Conservation (phyloP, 2,888 invertebrate species). For the Acleris emargana region DNA sequence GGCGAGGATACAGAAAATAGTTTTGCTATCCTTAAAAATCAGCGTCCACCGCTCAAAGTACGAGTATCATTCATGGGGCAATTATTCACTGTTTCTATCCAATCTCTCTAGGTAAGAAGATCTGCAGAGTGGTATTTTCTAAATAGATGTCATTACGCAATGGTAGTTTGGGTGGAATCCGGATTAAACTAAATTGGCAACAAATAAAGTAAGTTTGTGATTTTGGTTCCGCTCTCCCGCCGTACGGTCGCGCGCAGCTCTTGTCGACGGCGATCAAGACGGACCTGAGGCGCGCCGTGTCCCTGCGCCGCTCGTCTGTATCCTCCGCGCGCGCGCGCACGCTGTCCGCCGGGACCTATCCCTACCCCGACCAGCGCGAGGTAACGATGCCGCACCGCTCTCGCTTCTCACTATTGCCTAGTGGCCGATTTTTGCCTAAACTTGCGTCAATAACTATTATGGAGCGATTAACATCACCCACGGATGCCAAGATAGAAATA, state of each 20-base stretch:
- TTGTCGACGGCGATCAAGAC: conserved; percentile 91
- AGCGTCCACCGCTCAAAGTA: background rate
- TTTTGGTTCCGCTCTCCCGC: conserved; percentile 44
- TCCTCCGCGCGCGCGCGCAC: conserved; percentile 70
- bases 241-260: conserved; percentile 82
- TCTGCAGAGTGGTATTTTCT: background rate
- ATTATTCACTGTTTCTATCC: background rate
- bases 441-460: too few species aligned
- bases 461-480: too few species aligned
- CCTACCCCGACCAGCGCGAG: conserved; percentile 70
- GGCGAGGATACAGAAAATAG: too few species aligned
- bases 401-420: too few species aligned
- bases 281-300: conserved; percentile 84
- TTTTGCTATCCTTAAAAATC: too few species aligned
- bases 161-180: background rate
- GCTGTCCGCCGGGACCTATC: conserved; percentile 72
- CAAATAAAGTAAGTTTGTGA: conserved; percentile 20
- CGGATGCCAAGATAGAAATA: too few species aligned
- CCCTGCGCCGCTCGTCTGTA: conserved; percentile 73
- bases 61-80: background rate
- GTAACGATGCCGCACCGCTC: conserved; percentile 49
- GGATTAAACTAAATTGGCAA: conserved; percentile 10
- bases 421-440: too few species aligned
- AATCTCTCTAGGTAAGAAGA: conserved; percentile 2
- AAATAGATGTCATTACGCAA: background rate